Base-by-base conservation (phyloP, 2,797 vertebrate species). In the Gymnodraco acuticeps region DNA sequence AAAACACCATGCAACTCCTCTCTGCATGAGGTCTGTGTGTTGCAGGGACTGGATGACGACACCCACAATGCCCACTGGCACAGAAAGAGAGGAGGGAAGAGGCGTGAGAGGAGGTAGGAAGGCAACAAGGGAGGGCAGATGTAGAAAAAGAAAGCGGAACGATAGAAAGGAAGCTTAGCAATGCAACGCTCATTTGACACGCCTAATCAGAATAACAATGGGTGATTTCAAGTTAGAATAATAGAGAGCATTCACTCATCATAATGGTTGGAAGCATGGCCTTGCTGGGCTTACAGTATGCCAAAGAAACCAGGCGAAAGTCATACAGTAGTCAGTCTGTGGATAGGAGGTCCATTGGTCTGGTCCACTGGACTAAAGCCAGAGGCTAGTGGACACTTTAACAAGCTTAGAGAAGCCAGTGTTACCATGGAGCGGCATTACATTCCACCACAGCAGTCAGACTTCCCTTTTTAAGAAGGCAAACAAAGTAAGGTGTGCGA, bases 131-230 rank as follows among this genome's bases (percentile, higher is more conserved):
- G 47, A 80, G 82, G 58, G 78, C 17, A 61, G 62, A 74, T 65
- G 67, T 45, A 68, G 54, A 80, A 82, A 38, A 78, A 76, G 63
- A 9, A 66, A 80, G 80, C 13, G 51, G 47, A 14, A 59, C 77
- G 75, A 86, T 60, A 71, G 81, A 89, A 75, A 78, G 82, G 80
- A 85, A 75, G 89, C 84, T 84, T 78, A 81, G 87, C 74, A 60
- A 79, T 74, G 79, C 67, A 20, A 80, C 77, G 55, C 77, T 89
- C 81, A 69, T 88, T 93, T 90, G 84, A 83, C 83, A 87, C 47
- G 66, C 74, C 87, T 92, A 86, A 94, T 94, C 92, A 92, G 79
- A 94, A 94, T 93, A 89, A 94, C 91, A 89, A 89, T 80, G 70
- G 60, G 50, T 41, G 78, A 87, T 92, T 93, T 92, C 88, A 93